Evolutionary conservation across 2,888 invertebrate species (phyloP).

Genomic region (Eristalis arbustorum): DNA sequence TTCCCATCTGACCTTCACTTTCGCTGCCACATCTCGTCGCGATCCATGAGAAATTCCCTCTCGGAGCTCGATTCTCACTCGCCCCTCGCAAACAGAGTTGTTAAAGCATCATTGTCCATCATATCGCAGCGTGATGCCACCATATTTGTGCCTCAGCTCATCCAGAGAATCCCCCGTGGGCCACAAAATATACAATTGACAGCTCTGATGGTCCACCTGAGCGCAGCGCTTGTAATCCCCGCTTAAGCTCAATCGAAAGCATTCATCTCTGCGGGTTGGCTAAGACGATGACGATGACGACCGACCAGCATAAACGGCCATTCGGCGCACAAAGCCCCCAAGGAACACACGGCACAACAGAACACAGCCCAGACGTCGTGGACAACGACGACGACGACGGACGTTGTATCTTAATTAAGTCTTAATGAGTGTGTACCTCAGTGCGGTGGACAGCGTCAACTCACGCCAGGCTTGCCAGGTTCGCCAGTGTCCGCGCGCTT

Average conservation of each 20-base stretch:
- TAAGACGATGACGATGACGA: neutral
- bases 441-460: slow-evolving; percentile 53
- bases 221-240: slow-evolving; percentile 27
- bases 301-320: slow-evolving; percentile 17
- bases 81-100: slow-evolving; percentile 36
- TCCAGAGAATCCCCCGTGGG: slow-evolving; percentile 55
- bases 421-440: slow-evolving; percentile 63
- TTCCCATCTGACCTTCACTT: too few relatives aligned
- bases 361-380: slow-evolving; percentile 17
- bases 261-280: slow-evolving; percentile 44
- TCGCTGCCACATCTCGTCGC: too few relatives aligned
- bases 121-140: slow-evolving; percentile 55
- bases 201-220: slow-evolving; percentile 20
- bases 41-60: neutral
- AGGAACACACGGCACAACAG: slow-evolving; percentile 28
- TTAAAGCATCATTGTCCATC: slow-evolving; percentile 52
- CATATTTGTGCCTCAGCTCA: slow-evolving; percentile 32
- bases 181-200: slow-evolving; percentile 44
- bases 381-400: too few relatives aligned
- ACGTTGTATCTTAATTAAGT: slow-evolving; percentile 67
- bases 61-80: neutral
- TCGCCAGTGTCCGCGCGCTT: neutral
- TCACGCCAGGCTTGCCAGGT: slow-evolving; percentile 20
- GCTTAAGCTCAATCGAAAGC: slow-evolving; percentile 42
- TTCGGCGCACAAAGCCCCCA: slow-evolving; percentile 43